phyloP scores from a whole-genome alignment of 1,140 invertebrate genomes.

The Magallana angulata region DNA sequence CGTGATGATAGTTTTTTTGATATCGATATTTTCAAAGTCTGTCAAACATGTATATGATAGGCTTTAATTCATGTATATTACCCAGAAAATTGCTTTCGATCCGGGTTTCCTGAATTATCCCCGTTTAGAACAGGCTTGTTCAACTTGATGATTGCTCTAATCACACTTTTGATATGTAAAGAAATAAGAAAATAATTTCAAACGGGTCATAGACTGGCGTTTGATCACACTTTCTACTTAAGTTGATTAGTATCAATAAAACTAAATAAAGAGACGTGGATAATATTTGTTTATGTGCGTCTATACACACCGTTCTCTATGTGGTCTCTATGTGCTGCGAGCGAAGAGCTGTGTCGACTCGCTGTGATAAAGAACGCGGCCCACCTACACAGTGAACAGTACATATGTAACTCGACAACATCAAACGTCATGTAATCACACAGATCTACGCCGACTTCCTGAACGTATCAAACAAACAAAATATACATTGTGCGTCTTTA shows the following conservation, averaged over 20 bases:
- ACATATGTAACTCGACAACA: background rate
- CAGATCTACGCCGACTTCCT: background rate
- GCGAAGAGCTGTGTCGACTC: conserved; percentile 6
- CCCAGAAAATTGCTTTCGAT: conserved; percentile 8
- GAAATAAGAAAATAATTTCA: background rate
- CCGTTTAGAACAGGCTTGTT: background rate
- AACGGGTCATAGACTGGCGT: background rate
- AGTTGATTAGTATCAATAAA: background rate
- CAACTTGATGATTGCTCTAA: background rate
- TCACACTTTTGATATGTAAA: conserved; percentile 23
- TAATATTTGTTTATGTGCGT: background rate
- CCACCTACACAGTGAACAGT: background rate
- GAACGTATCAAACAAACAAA: background rate
- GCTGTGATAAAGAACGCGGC: background rate
- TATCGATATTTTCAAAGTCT: background rate
- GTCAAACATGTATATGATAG: conserved; percentile 16
- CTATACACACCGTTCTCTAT: no score
- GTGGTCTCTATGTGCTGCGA: background rate
- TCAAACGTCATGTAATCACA: background rate
- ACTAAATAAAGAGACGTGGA: background rate
- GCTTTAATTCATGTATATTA: conserved; percentile 32
- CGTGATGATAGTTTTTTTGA: background rate
- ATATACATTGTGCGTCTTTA: background rate
- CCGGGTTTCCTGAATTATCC: background rate
- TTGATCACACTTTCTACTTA: conserved; percentile 23